A percentile compares a stretch with the other conserved stretches of the same genome.
Evolutionary conservation across 1,140 invertebrate genomes (phyloP).

Genomic region (Hylaeus anthracinus): DNA sequence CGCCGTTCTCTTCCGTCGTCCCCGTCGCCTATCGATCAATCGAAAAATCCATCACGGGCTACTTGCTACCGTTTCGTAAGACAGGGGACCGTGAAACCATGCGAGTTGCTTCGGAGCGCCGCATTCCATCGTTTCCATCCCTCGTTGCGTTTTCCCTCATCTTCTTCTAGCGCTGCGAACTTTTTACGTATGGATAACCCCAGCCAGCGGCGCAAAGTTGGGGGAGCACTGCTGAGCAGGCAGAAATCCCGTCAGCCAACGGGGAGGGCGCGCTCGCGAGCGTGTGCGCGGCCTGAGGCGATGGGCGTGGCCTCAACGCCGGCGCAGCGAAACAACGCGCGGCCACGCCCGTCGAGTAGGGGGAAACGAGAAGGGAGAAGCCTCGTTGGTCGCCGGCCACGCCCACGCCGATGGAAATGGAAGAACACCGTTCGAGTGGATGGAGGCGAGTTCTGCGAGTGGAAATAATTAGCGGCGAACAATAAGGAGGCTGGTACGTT

Average conservation of each 20-base stretch:
- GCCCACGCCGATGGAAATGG: neutral
- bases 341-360: neutral
- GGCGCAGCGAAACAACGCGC: neutral
- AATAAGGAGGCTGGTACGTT: slow-evolving; percentile 14
- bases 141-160: neutral
- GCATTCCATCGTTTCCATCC: slow-evolving; percentile 7
- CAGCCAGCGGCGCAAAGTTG: neutral
- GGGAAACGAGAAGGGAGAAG: neutral
- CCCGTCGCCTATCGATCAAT: neutral
- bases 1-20: neutral
- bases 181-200: neutral
- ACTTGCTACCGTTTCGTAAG: slow-evolving; percentile 16
- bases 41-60: slow-evolving; percentile 4
- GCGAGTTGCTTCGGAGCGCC: neutral
- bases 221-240: neutral
- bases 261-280: too few relatives aligned
- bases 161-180: neutral
- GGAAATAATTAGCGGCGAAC: slow-evolving; percentile 1
- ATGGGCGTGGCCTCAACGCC: neutral
- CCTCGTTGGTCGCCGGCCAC: neutral
- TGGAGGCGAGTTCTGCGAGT: neutral
- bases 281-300: neutral
- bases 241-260: neutral
- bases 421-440: too few relatives aligned
- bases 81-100: neutral